A percentile compares a stretch with the other conserved stretches of the same genome.
Conservation (phyloP, 2,888 invertebrate genomes). For the Catocala fraxini region DNA sequence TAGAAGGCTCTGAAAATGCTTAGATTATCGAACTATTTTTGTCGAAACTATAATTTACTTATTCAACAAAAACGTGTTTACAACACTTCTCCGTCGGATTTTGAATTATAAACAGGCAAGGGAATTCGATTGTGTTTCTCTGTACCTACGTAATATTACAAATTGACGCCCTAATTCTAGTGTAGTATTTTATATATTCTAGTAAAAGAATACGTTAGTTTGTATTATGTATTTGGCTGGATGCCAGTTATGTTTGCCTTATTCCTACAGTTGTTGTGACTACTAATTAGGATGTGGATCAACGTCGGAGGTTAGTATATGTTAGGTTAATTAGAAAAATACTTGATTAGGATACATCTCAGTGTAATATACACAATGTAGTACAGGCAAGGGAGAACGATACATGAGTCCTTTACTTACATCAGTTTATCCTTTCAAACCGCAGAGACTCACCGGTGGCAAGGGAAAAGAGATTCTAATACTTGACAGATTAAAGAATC, state of each 20-base stretch:
- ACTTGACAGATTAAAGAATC: too few species aligned
- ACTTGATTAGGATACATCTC: neutral
- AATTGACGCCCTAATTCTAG: slow-evolving; percentile 19
- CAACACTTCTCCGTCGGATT: slow-evolving; percentile 1
- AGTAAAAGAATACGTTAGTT: slow-evolving; percentile 32
- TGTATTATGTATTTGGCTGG: slow-evolving; percentile 42
- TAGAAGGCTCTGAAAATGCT: neutral
- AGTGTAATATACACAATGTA: too few species aligned
- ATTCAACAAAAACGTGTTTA: slow-evolving; percentile 7
- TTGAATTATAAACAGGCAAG: slow-evolving; percentile 17
- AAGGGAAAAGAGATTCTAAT: too few species aligned
- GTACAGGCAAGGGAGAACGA: too few species aligned
- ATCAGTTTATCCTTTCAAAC: too few species aligned
- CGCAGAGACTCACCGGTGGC: too few species aligned
- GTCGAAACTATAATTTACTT: neutral
- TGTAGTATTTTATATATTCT: slow-evolving; percentile 31
- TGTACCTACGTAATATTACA: slow-evolving; percentile 10
- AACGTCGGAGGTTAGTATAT: slow-evolving; percentile 11
- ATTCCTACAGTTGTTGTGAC: slow-evolving; percentile 30
- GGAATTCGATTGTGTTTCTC: slow-evolving; percentile 19
- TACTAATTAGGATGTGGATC: slow-evolving; percentile 14
- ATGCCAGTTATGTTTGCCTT: slow-evolving; percentile 40
- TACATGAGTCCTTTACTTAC: too few species aligned
- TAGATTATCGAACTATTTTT: too few species aligned
- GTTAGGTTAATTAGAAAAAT: slow-evolving; percentile 16